These are phyloP conservation scores for Crenichthys baileyi DNA, from an alignment of 2,797 vertebrate species.

Conservation along the genomic window DNA sequence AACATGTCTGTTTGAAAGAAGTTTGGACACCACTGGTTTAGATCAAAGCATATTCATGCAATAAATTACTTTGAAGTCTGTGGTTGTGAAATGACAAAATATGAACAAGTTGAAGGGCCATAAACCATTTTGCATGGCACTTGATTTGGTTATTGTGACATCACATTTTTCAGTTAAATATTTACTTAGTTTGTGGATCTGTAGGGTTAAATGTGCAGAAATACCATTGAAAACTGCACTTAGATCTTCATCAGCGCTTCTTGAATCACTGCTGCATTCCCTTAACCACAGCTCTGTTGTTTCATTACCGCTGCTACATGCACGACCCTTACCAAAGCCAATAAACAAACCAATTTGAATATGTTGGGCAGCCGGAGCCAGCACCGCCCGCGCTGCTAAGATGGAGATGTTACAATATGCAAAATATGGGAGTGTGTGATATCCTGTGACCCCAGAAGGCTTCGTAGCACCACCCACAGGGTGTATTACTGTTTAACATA, in stretches of 20 bases:
- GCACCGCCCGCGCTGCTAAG: slow-evolving; percentile 25
- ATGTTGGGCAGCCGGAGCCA: slow-evolving; percentile 22
- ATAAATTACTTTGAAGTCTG: neutral
- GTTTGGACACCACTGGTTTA: too few relatives aligned
- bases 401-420: slow-evolving; percentile 69
- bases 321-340: slow-evolving; percentile 60
- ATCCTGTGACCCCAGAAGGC: slow-evolving; percentile 68
- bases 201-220: neutral
- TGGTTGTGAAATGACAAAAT: too few relatives aligned
- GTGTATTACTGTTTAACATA: slow-evolving; percentile 36
- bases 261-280: slow-evolving; percentile 34
- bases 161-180: neutral
- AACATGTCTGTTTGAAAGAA: too few relatives aligned
- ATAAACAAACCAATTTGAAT: slow-evolving; percentile 72
- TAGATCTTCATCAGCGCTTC: neutral
- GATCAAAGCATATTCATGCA: neutral
- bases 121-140: too few relatives aligned
- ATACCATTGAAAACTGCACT: too few relatives aligned
- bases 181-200: neutral
- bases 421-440: slow-evolving; percentile 54
- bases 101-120: too few relatives aligned
- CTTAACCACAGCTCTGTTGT: slow-evolving; percentile 48
- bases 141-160: neutral
- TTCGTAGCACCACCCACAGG: slow-evolving; percentile 51
- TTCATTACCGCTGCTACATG: slow-evolving; percentile 56